Percentiles rank a stretch among this genome's conserved stretches.
These are phyloP conservation scores for Lutjanus erythropterus DNA, from an alignment of 2,113 vertebrate genomes.

Conservation along the genomic window DNA sequence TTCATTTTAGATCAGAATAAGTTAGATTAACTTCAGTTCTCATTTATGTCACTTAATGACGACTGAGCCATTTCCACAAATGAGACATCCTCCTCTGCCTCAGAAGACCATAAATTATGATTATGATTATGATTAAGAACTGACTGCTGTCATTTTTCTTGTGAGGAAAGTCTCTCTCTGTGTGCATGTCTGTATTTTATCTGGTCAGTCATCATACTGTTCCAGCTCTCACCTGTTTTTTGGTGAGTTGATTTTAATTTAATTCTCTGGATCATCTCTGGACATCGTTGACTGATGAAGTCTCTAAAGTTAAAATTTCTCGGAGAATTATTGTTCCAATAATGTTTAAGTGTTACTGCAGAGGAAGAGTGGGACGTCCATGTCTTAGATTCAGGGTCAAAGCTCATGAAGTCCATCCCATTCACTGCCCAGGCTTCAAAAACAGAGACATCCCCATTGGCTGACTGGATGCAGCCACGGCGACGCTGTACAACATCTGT, in stretches of 20 bases:
- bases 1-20: too few relatives aligned
- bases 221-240: constrained; percentile 27
- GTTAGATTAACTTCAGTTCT: too few relatives aligned
- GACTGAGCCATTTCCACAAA: too few relatives aligned
- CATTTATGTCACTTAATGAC: too few relatives aligned
- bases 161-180: too few relatives aligned
- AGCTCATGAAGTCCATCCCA: constrained; percentile 16
- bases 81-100: too few relatives aligned
- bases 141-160: too few relatives aligned
- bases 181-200: too few relatives aligned
- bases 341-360: not conserved
- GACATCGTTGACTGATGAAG: not conserved
- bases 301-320: not conserved
- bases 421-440: constrained; percentile 41
- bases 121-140: too few relatives aligned
- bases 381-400: constrained; percentile 2
- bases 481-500: constrained; percentile 10
- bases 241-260: not conserved
- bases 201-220: not conserved
- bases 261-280: not conserved
- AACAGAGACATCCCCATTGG: not conserved
- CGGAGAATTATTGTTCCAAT: not conserved
- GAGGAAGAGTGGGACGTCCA: constrained; percentile 5
- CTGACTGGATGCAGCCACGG: constrained; percentile 10
- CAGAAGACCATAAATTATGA: too few relatives aligned